Evolutionary conservation across 1,140 invertebrate species (phyloP).

Genomic region (Geopemphigus sp.): DNA sequence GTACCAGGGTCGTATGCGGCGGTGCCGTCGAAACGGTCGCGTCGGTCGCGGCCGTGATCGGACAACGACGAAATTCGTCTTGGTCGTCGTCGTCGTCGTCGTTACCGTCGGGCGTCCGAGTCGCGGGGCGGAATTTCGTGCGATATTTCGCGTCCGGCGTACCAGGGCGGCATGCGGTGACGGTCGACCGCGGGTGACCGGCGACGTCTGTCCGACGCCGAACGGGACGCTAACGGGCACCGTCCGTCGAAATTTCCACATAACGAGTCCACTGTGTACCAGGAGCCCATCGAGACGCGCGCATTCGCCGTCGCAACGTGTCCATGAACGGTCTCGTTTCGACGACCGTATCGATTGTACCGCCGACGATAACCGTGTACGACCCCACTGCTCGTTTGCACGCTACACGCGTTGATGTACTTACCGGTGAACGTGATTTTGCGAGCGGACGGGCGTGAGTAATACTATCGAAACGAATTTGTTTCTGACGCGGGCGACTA

Average conservation of each 20-base stretch:
- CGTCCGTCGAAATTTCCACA: constrained; percentile 26
- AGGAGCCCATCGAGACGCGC: not conserved
- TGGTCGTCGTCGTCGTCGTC: no score
- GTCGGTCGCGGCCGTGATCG: not conserved
- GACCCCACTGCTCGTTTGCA: no score
- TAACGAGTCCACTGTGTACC: constrained; percentile 28
- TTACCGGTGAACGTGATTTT: no score
- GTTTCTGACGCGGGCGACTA: no score
- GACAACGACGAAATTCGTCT: no score
- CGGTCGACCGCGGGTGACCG: not conserved
- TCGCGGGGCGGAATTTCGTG: constrained; percentile 27
- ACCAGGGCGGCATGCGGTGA: constrained; percentile 10
- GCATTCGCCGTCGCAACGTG: not conserved
- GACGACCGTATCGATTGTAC: not conserved
- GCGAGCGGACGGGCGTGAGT: no score
- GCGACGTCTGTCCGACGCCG: not conserved
- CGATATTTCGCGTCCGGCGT: constrained; percentile 43
- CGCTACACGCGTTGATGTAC: no score
- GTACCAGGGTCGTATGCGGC: constrained; percentile 7
- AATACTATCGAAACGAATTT: no score
- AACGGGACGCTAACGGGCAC: not conserved
- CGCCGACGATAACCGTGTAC: no score
- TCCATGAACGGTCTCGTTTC: not conserved
- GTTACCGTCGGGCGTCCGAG: not conserved
- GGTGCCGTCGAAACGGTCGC: no score